Base-by-base conservation (phyloP, 2,797 vertebrate species). In the Nothura maculosa region DNA sequence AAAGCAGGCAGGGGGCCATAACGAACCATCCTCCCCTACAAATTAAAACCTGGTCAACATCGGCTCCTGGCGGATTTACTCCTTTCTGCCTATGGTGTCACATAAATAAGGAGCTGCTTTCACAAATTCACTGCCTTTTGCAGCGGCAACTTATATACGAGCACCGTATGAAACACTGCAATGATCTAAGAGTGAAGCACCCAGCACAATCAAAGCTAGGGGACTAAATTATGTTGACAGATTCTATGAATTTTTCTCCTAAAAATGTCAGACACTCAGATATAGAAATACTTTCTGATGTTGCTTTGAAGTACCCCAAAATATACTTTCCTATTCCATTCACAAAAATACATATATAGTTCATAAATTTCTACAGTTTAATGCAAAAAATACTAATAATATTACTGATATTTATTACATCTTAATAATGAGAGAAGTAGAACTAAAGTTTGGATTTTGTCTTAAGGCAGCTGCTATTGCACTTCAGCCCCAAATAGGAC, bases 71-170 rank as follows among this genome's bases (percentile, higher is more conserved):
- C 87, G 82, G 62, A 70, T 94, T 85, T 87, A 54, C 75, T 87
- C 58, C 63, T 69, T 87, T 84, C 84, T 75, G n/a, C 52, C 50
- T 70, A 54, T 14, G 30, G 21, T 2, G 4, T 32, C 76, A n/a
- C 64, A 89, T 88, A 82, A 94, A 94, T 90, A 95, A 94, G 91
- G 70, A 54, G 78, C 27, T 57, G n/a, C 69, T 90, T 40, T 67
- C 90, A 81, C 13, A 87, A 73, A 83, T 43, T 54, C 10, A 78
- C 45, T 82, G 81, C 21, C 81, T 94, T 84, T 74, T 77, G 62
- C 62, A 67, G 91, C 18, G 61, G 48, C 54, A 89, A 63, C 81
- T 67, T 70, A 82, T 42, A 84, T 47, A 88, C 11, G 19, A 87
- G 42, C 22, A 81, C 6, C 50, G 52, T 24, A 42, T 1, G 6